Percentiles rank a stretch among this genome's conserved stretches.
Conservation (phyloP, 2,113 vertebrate genomes). For the Bagarius yarrelli region DNA sequence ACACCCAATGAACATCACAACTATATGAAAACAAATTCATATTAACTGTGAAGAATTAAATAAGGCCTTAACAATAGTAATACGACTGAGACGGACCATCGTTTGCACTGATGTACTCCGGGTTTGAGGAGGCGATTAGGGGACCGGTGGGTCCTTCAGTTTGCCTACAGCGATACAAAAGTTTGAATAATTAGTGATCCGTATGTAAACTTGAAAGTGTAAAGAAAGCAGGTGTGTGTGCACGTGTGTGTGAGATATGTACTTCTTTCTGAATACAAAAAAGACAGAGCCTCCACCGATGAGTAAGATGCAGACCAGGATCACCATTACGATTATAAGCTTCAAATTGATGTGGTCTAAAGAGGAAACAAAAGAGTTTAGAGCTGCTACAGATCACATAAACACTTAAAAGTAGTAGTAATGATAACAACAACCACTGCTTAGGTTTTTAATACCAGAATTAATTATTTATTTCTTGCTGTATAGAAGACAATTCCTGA, state of each 20-base stretch:
- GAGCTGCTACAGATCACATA: neutral
- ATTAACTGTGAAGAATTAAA: no score
- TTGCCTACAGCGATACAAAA: constrained; percentile 73
- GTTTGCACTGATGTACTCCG: constrained; percentile 91
- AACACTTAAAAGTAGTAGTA: neutral
- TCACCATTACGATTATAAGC: constrained; percentile 82
- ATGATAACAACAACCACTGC: neutral
- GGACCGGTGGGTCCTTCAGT: constrained; percentile 88
- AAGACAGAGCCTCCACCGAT: constrained; percentile 77
- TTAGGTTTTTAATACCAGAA: neutral
- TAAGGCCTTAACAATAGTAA: neutral
- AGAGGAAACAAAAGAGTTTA: constrained; percentile 53
- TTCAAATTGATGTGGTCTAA: constrained; percentile 78
- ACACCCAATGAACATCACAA: neutral
- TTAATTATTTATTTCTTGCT: neutral
- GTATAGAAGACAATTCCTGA: neutral
- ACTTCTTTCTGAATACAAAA: constrained; percentile 87
- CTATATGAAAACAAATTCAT: neutral
- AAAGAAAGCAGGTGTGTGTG: neutral
- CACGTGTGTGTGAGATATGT: constrained; percentile 36
- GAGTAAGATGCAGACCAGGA: constrained; percentile 81
- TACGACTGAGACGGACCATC: constrained; percentile 77
- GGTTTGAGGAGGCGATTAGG: constrained; percentile 92
- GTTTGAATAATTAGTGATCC: neutral
- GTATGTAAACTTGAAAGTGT: neutral